A percentile compares a stretch with the other conserved stretches of the same genome.
Evolutionary conservation across 2,888 invertebrate species (phyloP).

Genomic region (Pseudococcus jackbeardsleyi): DNA sequence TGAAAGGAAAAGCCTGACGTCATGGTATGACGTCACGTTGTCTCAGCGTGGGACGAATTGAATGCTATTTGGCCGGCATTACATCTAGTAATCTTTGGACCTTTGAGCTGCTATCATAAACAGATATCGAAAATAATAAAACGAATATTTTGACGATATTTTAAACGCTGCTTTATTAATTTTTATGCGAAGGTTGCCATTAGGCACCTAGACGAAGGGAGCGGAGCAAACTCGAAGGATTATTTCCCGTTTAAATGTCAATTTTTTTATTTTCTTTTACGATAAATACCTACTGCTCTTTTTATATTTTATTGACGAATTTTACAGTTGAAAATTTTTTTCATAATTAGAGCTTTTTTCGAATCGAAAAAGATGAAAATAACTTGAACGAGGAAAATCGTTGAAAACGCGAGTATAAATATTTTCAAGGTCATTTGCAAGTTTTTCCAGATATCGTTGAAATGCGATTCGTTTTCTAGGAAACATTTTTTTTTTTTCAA

Average conservation of each 20-base stretch:
- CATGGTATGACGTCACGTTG: conserved; percentile 62
- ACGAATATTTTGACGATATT: conserved; percentile 29
- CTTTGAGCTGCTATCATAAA: conserved; percentile 53
- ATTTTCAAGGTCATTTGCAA: not conserved
- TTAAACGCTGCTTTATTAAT: conserved; percentile 50
- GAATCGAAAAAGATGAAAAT: not conserved
- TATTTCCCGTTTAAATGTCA: conserved; percentile 6
- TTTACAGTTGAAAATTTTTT: not conserved
- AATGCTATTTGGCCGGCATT: conserved; percentile 63
- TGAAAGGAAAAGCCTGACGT: conserved; percentile 63
- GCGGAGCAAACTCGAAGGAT: not conserved
- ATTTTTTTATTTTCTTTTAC: not conserved
- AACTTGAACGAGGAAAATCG: not conserved
- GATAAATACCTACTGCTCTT: not conserved
- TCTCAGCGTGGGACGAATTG: conserved; percentile 63
- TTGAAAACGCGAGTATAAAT: not conserved
- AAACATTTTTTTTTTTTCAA: too few relatives aligned
- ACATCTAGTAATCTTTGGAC: conserved; percentile 61
- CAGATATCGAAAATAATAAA: conserved; percentile 56
- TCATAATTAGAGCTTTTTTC: not conserved
- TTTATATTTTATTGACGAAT: not conserved
- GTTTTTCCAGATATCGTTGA: not conserved
- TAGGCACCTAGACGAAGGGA: not conserved
- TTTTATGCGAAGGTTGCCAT: conserved; percentile 32
- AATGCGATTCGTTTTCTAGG: not conserved